These are phyloP conservation scores for Oceanites oceanicus DNA, from an alignment of 2,113 vertebrate species.

Conservation along the genomic window DNA sequence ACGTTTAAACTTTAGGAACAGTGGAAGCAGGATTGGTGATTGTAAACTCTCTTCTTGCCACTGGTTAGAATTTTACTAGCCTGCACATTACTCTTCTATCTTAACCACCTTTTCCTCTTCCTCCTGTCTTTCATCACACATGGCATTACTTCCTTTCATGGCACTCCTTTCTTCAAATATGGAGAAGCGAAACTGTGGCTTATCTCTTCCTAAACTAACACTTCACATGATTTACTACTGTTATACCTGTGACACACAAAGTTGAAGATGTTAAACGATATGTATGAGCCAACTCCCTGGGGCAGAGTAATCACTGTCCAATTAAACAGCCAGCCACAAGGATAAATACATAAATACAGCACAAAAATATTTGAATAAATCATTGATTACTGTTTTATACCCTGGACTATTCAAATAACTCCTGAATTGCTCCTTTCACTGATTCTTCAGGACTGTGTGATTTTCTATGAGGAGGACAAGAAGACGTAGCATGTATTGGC, in stretches of 20 bases:
- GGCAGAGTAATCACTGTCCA: neutral
- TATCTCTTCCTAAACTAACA: neutral
- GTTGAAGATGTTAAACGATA: neutral
- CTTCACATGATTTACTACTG: neutral
- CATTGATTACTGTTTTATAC: neutral
- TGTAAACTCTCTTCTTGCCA: neutral
- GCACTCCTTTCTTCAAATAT: neutral
- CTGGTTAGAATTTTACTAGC: neutral
- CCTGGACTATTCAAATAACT: neutral
- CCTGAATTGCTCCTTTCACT: neutral
- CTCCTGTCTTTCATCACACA: neutral
- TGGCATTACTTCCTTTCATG: neutral
- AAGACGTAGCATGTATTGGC: fast-evolving
- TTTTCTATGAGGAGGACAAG: neutral
- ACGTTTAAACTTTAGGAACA: neutral
- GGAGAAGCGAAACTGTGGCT: neutral
- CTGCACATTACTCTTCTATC: neutral
- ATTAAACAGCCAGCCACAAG: neutral
- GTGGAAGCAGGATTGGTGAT: neutral
- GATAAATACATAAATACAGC: neutral
- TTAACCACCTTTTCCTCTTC: neutral
- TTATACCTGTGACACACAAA: neutral
- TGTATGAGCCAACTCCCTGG: neutral
- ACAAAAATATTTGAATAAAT: neutral
- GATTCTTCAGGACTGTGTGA: neutral